Evolutionary conservation across 2,113 vertebrate genomes (phyloP).

Genomic region (Gobio gobio): DNA sequence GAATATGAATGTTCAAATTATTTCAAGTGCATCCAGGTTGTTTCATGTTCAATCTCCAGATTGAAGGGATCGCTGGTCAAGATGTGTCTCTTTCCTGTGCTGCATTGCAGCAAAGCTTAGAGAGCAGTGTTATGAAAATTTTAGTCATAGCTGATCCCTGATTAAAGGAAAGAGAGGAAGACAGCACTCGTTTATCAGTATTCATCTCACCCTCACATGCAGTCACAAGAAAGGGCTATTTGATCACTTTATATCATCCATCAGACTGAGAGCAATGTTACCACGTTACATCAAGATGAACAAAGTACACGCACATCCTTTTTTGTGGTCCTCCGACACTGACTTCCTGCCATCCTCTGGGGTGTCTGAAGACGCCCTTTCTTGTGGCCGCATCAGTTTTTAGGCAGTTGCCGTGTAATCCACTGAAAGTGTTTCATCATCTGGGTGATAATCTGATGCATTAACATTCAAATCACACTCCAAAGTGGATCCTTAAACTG

Average conservation of each 20-base stretch:
- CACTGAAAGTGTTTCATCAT: slow-evolving; percentile 52
- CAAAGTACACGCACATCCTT: slow-evolving; percentile 42
- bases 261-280: slow-evolving; percentile 48
- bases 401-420: slow-evolving; percentile 19
- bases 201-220: slow-evolving; percentile 54
- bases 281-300: slow-evolving; percentile 44
- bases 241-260: slow-evolving; percentile 62
- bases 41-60: not conserved
- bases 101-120: slow-evolving; percentile 59
- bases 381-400: slow-evolving; percentile 30
- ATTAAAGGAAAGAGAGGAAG: slow-evolving; percentile 55
- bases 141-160: slow-evolving; percentile 58
- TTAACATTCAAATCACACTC: slow-evolving; percentile 54
- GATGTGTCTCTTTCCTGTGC: slow-evolving; percentile 44
- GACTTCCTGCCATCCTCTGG: slow-evolving; percentile 8
- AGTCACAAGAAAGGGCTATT: slow-evolving; percentile 62
- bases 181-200: slow-evolving; percentile 48
- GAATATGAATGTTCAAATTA: not conserved
- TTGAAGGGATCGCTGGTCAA: slow-evolving; percentile 19
- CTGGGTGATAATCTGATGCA: slow-evolving; percentile 39
- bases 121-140: slow-evolving; percentile 55
- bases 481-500: slow-evolving; percentile 52
- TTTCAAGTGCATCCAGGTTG: not conserved
- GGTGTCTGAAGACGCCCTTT: slow-evolving; percentile 33
- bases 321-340: slow-evolving; percentile 8